phyloP scores from a whole-genome alignment of 2,113 vertebrate species.

The Equus quagga region DNA sequence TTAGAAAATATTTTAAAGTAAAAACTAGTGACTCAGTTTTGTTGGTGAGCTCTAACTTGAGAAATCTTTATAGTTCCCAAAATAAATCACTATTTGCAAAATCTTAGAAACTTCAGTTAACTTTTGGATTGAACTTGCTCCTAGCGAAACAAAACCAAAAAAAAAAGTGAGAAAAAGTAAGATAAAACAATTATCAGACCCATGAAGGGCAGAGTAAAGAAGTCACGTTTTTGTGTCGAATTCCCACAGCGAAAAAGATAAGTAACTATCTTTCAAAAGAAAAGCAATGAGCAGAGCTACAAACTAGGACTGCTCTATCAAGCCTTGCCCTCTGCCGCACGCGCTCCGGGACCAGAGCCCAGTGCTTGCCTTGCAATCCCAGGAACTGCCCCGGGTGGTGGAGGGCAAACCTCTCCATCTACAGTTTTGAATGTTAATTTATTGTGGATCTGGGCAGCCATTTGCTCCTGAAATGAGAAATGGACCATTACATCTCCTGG shows the following conservation, averaged over 20 bases:
- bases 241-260: constrained; percentile 40
- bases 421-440: constrained; percentile 30
- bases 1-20: constrained; percentile 63
- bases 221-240: background rate
- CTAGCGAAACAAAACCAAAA: constrained; percentile 51
- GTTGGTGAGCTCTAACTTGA: constrained; percentile 43
- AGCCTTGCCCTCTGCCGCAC: background rate
- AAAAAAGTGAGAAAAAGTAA: background rate
- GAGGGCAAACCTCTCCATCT: background rate
- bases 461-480: constrained; percentile 56
- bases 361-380: background rate
- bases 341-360: background rate
- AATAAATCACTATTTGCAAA: constrained; percentile 67
- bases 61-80: constrained; percentile 41
- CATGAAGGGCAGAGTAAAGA: background rate
- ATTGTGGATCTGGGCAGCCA: background rate
- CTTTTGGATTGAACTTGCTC: constrained; percentile 50
- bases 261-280: constrained; percentile 31
- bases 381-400: background rate
- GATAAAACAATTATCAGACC: constrained; percentile 42
- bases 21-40: constrained; percentile 50
- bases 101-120: constrained; percentile 43
- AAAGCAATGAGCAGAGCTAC: background rate
- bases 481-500: background rate
- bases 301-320: background rate